Percentiles rank a stretch among this genome's conserved stretches.
Evolutionary conservation across 1,140 invertebrate species (phyloP).

Genomic region (Leptinotarsa texana): DNA sequence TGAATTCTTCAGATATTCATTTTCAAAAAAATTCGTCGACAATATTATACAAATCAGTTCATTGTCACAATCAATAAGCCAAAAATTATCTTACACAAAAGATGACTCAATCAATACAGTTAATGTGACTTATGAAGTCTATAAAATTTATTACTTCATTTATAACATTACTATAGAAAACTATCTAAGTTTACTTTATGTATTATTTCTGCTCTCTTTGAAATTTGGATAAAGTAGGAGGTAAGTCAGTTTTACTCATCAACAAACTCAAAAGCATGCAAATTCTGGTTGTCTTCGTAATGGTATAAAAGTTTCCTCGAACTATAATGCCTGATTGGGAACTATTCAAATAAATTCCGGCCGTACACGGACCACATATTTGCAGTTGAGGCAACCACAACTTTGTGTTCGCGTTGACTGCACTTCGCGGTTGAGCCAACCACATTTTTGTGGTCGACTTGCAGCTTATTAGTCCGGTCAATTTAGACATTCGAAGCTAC

Average conservation of each 20-base stretch:
- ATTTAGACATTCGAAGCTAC: no score
- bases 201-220: constrained; percentile 58
- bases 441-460: no score
- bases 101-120: not conserved
- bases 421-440: no score
- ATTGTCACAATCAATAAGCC: constrained; percentile 33
- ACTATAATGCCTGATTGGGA: no score
- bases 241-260: constrained; percentile 51
- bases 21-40: constrained; percentile 47
- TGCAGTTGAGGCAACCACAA: no score
- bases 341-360: no score
- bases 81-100: not conserved
- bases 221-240: constrained; percentile 56
- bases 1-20: constrained; percentile 1
- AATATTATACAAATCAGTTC: constrained; percentile 39
- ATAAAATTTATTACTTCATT: not conserved
- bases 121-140: not conserved
- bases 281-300: no score
- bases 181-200: constrained; percentile 59
- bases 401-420: no score
- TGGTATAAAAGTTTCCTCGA: no score
- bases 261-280: not conserved
- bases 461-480: no score
- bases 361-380: no score
- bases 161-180: constrained; percentile 20